phyloP scores from a whole-genome alignment of 2,797 vertebrate species.

The Parambassis ranga region DNA sequence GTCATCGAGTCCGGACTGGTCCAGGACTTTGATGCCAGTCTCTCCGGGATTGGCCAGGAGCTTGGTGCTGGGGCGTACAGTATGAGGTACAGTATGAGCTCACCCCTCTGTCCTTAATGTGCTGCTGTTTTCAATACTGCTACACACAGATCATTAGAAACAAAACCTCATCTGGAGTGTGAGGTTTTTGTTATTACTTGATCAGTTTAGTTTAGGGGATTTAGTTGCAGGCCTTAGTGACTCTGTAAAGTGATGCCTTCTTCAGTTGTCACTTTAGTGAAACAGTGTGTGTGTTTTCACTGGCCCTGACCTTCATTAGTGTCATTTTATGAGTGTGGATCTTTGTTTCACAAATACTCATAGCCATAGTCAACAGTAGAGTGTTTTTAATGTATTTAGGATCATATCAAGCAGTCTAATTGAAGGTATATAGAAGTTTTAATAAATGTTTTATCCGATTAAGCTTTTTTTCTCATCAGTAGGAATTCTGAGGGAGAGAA shows the following conservation, averaged over 20 bases:
- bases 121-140: not conserved
- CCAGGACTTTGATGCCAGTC: constrained; percentile 97
- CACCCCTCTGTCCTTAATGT: not conserved
- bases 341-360: too few relatives aligned
- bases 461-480: not conserved
- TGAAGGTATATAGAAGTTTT: too few relatives aligned
- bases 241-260: not conserved
- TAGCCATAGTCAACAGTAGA: too few relatives aligned
- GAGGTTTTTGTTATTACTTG: too few relatives aligned
- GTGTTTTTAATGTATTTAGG: not conserved
- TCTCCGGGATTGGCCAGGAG: constrained; percentile 97
- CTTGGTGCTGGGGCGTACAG: constrained; percentile 96
- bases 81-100: constrained; percentile 87
- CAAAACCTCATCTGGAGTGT: not conserved
- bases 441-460: too few relatives aligned
- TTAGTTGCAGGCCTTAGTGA: not conserved
- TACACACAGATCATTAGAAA: not conserved
- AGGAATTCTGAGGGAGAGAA: not conserved
- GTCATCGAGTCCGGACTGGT: constrained; percentile 97
- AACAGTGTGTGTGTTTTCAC: constrained; percentile 13
- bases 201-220: not conserved
- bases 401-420: too few relatives aligned
- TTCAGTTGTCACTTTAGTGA: not conserved
- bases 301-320: not conserved
- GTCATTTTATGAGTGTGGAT: not conserved